Conservation (phyloP, 1,140 invertebrate species). For the Oncopodura yosiiana region DNA sequence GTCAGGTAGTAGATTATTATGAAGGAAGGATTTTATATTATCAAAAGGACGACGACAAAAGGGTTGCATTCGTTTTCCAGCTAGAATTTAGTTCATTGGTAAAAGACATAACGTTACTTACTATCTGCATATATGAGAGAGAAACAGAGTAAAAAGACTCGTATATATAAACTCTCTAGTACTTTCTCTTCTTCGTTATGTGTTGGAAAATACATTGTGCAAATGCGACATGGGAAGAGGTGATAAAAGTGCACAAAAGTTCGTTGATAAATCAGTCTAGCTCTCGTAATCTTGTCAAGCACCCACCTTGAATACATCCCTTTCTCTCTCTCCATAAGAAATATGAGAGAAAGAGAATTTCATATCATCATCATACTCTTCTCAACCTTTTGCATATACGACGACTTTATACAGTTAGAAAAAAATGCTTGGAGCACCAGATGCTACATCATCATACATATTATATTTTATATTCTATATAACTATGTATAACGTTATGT, state of each 20-base stretch:
- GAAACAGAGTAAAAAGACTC: too few species aligned
- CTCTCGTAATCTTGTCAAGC: slow-evolving; percentile 31
- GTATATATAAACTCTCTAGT: too few species aligned
- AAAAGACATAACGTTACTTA: too few species aligned
- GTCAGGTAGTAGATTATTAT: too few species aligned
- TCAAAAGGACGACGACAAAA: too few species aligned
- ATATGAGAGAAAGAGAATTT: slow-evolving; percentile 18
- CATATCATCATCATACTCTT: neutral
- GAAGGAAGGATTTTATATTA: too few species aligned
- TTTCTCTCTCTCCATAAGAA: slow-evolving; percentile 15
- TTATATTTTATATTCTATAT: neutral
- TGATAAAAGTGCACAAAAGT: slow-evolving; percentile 29
- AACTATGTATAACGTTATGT: neutral
- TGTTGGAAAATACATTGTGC: slow-evolving; percentile 6
- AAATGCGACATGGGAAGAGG: slow-evolving; percentile 15
- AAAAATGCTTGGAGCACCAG: slow-evolving; percentile 2
- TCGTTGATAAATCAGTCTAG: slow-evolving; percentile 31
- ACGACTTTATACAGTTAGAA: neutral
- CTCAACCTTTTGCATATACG: neutral
- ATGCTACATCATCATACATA: slow-evolving; percentile 20
- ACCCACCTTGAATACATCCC: slow-evolving; percentile 29
- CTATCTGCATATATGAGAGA: too few species aligned
- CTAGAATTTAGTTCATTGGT: too few species aligned
- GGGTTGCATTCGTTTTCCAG: too few species aligned
- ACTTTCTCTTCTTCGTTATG: too few species aligned